Evolutionary conservation across 2,797 vertebrate genomes (phyloP), one percentile per base, ranked within the genome.

Genomic region (Serranus cabrilla): DNA sequence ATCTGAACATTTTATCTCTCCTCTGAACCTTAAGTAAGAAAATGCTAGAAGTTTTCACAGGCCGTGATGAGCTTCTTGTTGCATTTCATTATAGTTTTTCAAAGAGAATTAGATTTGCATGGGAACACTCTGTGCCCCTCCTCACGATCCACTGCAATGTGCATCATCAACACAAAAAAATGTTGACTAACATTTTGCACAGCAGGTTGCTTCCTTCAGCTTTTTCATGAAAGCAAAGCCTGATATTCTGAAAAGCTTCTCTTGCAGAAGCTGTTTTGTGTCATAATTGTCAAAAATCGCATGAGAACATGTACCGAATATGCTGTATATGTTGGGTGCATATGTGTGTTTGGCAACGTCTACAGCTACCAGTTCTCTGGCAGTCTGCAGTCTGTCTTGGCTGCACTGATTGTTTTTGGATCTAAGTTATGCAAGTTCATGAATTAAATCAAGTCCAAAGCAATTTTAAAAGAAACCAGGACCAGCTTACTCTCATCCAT

Each of bases 361-460:
- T 27, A 23, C 20, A 40, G 25, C 52, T 42, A 55, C n/a, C 57
- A 72, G 46, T 58, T 56, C 8, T 42, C 51, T 84, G 68, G 82
- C 83, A 81, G 49, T 1, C 52, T 65, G 63, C 65, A 52, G 59
- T 40, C 40, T 3, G 4, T 65, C 67, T 82, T 82, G 82, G 84
- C 88, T 71, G 67, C 20, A 57, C 57, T 10, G 4, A 25, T 40
- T 78, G 78, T 25, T 62, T 85, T 74, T 78, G 60, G 46, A 61
- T 63, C 16, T 5, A 31, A 84, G 77, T 81, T 87, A 76, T 83
- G 61, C 73, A 83, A 87, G 76, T 77, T 78, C 62, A 59, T 72
- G 74, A 82, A 86, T 73, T 79, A 47, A 89, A 80, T 79, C 37
- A 68, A 70, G 47, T 61, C 74, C 76, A 88, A 65, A 70, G 23